Conservation (phyloP, 2,113 vertebrate species). For the Equus przewalskii region DNA sequence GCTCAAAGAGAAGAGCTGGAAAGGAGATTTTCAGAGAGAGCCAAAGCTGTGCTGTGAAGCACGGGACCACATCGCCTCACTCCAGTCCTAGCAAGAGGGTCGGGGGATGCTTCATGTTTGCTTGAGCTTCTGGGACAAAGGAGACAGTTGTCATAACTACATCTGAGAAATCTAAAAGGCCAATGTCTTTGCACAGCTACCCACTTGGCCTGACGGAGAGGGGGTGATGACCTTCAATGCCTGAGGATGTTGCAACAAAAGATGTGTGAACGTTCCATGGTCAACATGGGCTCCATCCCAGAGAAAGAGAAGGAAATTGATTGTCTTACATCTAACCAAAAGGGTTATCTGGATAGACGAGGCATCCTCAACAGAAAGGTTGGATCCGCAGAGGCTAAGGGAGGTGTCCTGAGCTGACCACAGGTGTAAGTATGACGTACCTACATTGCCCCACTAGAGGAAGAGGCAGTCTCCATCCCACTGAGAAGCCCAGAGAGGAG, state of each 20-base stretch:
- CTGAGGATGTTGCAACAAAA: not conserved
- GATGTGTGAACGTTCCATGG: not conserved
- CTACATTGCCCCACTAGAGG: not conserved
- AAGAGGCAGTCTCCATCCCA: not conserved
- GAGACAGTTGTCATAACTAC: not conserved
- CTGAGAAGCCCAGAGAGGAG: not conserved
- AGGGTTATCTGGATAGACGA: not conserved
- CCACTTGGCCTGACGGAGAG: not conserved
- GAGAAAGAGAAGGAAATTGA: not conserved
- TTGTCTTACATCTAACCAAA: not conserved
- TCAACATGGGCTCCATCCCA: not conserved
- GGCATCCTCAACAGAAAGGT: not conserved
- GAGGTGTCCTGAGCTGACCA: not conserved
- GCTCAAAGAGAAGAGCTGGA: not conserved
- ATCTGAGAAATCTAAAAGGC: not conserved
- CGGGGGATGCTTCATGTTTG: not conserved
- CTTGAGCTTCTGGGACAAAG: not conserved
- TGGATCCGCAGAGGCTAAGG: not conserved
- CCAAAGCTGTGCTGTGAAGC: not conserved
- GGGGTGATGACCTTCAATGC: not conserved
- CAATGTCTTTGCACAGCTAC: accelerated
- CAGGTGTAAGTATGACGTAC: accelerated
- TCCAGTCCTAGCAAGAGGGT: not conserved
- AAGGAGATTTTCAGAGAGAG: not conserved
- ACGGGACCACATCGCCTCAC: accelerated